Evolutionary conservation across 1,140 invertebrate genomes (phyloP), one percentile per base, ranked within the genome.

Genomic region (Drosophila fuyamai): DNA sequence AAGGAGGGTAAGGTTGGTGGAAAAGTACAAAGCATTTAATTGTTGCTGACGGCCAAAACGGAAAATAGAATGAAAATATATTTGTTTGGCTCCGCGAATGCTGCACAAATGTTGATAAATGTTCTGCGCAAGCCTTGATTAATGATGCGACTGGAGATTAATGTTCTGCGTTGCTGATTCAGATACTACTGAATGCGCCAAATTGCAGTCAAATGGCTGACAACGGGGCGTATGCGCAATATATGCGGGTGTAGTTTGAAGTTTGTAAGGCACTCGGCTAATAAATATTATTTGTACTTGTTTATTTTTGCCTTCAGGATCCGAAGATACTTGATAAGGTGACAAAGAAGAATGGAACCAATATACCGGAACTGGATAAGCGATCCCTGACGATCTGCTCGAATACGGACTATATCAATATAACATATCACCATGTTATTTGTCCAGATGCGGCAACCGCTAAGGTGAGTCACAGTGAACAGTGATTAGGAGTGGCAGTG

Each of bases 381-480:
- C 97, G 98, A 91, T 99, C 98, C 47, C 93, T 99, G n/a, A 99
- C 98, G 50, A 98, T 99, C 79, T 99, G 98, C 93, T 98, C 97
- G 92, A 98, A 98, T n/a, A 97, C 97, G 16, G 99, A 99, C 94
- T 98, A 99, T 93, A 99, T 99, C 82, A 99, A 99, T 93, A 98
- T 99, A 92, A 99, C 97, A 94, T 99, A 99, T 93, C 98, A 98
- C 79, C 98, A 99, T 93, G 96, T 99, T 78, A 96, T 99, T 40
- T 99, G 98, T 92, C 96, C 97, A 23, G 97, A 98, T 94, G 94
- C 96, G 23, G 96, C 96, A 68, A 98, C 96, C 27, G 98, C 98
- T 50, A 98, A 98, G 96, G 98, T 98, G 94, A 86, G 61, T 79
- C 3, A 10, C 9, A 0, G 7, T 9, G 7, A n/a, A 14, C 1